These are phyloP conservation scores for Coracias cyanogaster DNA, from an alignment of 2,797 vertebrate genomes.

Conservation along the genomic window DNA sequence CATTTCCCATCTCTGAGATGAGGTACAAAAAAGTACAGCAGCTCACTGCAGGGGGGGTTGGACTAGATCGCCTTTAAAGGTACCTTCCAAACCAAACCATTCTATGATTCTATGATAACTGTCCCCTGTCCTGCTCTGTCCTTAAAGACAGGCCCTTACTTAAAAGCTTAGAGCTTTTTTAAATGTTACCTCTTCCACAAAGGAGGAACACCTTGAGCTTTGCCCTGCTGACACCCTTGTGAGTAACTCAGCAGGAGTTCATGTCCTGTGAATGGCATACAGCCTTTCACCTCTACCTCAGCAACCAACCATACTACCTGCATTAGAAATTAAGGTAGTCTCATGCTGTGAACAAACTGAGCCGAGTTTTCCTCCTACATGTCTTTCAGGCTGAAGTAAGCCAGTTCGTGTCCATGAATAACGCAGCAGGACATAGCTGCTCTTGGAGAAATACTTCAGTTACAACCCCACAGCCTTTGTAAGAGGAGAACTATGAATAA, in stretches of 20 bases:
- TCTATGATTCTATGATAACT: neutral
- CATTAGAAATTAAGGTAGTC: neutral
- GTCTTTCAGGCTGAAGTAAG: neutral
- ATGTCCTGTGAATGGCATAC: neutral
- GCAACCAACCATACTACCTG: neutral
- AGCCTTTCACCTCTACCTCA: neutral
- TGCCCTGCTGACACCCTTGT: accelerated
- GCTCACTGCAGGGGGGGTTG: too few species aligned
- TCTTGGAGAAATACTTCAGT: neutral
- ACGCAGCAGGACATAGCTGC: neutral
- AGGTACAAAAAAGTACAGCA: neutral
- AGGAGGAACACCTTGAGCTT: neutral
- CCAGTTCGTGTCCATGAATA: neutral
- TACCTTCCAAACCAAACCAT: neutral
- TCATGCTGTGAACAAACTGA: neutral
- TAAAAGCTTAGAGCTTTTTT: neutral
- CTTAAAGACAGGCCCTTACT: neutral
- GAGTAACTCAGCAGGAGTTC: neutral
- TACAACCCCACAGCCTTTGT: neutral
- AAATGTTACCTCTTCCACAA: neutral
- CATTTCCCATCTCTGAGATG: neutral
- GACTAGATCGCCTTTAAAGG: neutral
- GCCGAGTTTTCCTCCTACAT: neutral
- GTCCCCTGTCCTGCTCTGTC: neutral
- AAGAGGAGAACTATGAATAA: neutral